Conservation (phyloP, 2,888 invertebrate genomes). For the Nemapogon koenigi region DNA sequence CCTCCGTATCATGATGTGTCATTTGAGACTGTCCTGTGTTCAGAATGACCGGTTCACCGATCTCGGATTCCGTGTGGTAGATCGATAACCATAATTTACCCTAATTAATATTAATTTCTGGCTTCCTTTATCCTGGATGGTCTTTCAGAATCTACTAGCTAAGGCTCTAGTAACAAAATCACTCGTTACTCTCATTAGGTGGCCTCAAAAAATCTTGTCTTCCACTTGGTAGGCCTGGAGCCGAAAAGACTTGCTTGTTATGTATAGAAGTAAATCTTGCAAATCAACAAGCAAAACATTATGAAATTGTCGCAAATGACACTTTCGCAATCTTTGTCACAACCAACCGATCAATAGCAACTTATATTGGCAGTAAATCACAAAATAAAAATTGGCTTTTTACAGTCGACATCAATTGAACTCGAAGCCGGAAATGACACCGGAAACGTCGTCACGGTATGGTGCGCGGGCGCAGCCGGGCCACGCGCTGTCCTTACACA, state of each 20-base stretch:
- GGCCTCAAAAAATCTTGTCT: no score
- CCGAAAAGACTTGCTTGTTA: no score
- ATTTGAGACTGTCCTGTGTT: slow-evolving; percentile 1
- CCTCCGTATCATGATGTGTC: slow-evolving; percentile 5
- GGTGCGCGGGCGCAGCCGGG: slow-evolving; percentile 30
- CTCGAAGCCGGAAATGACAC: slow-evolving; percentile 52
- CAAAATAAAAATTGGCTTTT: slow-evolving; percentile 38
- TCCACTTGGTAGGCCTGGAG: no score
- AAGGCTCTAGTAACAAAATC: no score
- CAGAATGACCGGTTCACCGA: background rate
- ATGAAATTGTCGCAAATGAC: no score
- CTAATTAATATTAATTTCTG: slow-evolving; percentile 4
- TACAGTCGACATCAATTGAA: slow-evolving; percentile 46
- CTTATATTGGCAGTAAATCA: slow-evolving; percentile 22
- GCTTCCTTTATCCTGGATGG: background rate
- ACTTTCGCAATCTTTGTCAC: no score
- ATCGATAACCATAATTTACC: slow-evolving; percentile 3
- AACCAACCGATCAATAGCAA: slow-evolving; percentile 3
- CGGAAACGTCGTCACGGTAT: slow-evolving; percentile 58
- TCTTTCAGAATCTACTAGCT: background rate
- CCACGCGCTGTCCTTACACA: slow-evolving; percentile 38
- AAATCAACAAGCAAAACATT: no score
- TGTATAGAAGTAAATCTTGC: no score
- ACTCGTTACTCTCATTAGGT: no score
- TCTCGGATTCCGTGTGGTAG: slow-evolving; percentile 7